Base-by-base conservation (phyloP, 2,113 vertebrate genomes). In the Vulpes ferrilata region DNA sequence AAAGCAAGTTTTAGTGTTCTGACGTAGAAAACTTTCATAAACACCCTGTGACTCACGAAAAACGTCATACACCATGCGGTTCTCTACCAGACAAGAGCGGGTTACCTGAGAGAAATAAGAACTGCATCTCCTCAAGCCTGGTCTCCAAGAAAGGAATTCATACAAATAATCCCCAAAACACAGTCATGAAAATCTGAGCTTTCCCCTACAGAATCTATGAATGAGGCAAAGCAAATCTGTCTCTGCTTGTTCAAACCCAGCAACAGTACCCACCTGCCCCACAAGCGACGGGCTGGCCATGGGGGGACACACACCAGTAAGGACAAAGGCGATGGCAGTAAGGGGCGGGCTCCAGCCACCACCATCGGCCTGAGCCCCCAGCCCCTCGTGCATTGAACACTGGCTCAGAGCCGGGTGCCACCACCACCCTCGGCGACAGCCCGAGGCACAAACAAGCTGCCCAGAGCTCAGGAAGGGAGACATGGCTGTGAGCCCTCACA, bases 271-370 rank as follows among this genome's bases (percentile, higher is more conserved):
- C 1, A 3, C 4, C 0, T 15, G 76, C 43, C 57, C n/a, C 9
- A 4, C 59, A 5, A 35, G 25, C 3, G 4, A 0, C 1, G 0
- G 11, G 79, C 1, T 5, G 30, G 78, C 32, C 1, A 0, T 0
- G 3, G 8, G 0, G 13, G 51, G 64, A 74, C 69, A 11, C 35
- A 2, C 0, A 2, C 3, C 11, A 9, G 53, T 22, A 53, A 1
- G 3, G 6, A 12, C 17, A 17, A 8, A 0, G 22, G 80, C 38
- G 17, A 35, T 1, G 30, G 57, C 27, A 4, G 27, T 0, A 0
- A 0, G 7, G n/a, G 12, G 12, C 30, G 32, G 0, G 43, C 16
- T 30, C 38, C 3, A n/a, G 79, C 19, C 19, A 10, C 64, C 62
- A 11, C 23, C 5, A 22, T 2, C 0, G 1, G 74, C 51, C 43